A percentile compares a stretch with the other conserved stretches of the same genome.
These are phyloP conservation scores for Odontocerum albicorne DNA, from an alignment of 2,888 invertebrate species.

Conservation along the genomic window DNA sequence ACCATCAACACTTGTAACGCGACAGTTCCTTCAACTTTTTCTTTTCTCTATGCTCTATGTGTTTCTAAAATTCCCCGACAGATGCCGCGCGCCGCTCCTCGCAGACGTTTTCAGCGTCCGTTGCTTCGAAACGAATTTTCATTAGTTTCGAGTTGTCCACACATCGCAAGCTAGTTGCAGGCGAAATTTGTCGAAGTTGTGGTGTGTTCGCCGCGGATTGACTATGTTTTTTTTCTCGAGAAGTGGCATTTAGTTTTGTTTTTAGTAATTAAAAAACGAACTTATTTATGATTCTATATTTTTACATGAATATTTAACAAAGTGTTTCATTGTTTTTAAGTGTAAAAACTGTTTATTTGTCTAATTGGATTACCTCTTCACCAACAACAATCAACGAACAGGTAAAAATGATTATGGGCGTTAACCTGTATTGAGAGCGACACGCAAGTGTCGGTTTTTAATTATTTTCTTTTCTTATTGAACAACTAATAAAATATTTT, in stretches of 20 bases:
- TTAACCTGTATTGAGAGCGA: slow-evolving; percentile 30
- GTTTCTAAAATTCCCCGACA: slow-evolving; percentile 6
- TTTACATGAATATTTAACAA: slow-evolving; percentile 14
- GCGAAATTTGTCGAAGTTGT: slow-evolving; percentile 16
- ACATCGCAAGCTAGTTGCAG: too few species aligned
- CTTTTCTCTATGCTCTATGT: too few species aligned
- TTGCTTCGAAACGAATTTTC: slow-evolving; percentile 21
- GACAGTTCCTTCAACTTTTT: too few species aligned
- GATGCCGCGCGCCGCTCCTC: slow-evolving; percentile 13
- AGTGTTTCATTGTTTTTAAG: slow-evolving; percentile 11
- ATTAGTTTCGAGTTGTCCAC: too few species aligned
- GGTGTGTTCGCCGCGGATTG: slow-evolving; percentile 7
- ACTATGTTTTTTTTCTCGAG: slow-evolving; percentile 8
- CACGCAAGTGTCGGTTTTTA: slow-evolving; percentile 24
- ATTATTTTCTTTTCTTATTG: too few species aligned
- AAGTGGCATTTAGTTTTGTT: slow-evolving; percentile 17
- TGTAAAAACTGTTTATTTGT: slow-evolving; percentile 11
- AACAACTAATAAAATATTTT: too few species aligned
- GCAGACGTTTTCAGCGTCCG: slow-evolving; percentile 13
- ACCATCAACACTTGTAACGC: too few species aligned
- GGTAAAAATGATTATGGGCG: slow-evolving; percentile 35
- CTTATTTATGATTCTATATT: not conserved
- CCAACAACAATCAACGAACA: slow-evolving; percentile 33
- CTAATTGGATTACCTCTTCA: slow-evolving; percentile 29
- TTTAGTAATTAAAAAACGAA: slow-evolving; percentile 9